Base-by-base conservation (phyloP, 2,113 vertebrate genomes). In the Oncorhynchus tshawytscha region DNA sequence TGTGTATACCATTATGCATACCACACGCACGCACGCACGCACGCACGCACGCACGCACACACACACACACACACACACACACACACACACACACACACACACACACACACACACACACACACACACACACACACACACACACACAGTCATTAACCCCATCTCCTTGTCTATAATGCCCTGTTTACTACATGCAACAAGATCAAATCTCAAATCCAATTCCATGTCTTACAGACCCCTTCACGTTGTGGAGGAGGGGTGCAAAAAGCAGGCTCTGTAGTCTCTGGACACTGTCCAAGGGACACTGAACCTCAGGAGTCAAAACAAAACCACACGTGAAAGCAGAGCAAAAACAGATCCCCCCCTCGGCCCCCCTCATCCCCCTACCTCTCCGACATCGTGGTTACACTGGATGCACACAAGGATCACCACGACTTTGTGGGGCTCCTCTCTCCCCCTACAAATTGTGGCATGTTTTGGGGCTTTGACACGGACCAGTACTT, bases 121-220 rank as follows among this genome's bases (percentile, higher is more conserved):
- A 79, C 68, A 29, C 45, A 49, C 77, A 78, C 79, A 16, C 84
- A 73, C 75, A 49, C 77, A 78, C 67, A 77, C 29, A 15, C 62
- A 88, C 79, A 86, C 75, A 87, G 83, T 92, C 31, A 60, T 92
- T 93, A 92, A 87, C 78, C 79, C 51, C 83, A 77, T 85, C 86
- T 87, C 80, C 79, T 79, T 72, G 86, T 69, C 75, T 69, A 83
- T 78, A 65, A 48, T 92, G 92, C 81, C 92, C 89, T 92, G 88
- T 93, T 94, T 93, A 93, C 89, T 83, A 90, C 86, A 84, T 83
- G 77, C 91, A 94, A 92, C 84, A 87, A 90, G 90, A 96, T 94
- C 91, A 92, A 91, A 86, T 84, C 81, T 88, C 86, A 96, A 97
- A 96, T 92, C 90, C 90, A 94, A 90, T 94, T 95, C 93, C 90